These are phyloP conservation scores for Prunella strophiata DNA, from an alignment of 2,797 vertebrate species.

Conservation along the genomic window DNA sequence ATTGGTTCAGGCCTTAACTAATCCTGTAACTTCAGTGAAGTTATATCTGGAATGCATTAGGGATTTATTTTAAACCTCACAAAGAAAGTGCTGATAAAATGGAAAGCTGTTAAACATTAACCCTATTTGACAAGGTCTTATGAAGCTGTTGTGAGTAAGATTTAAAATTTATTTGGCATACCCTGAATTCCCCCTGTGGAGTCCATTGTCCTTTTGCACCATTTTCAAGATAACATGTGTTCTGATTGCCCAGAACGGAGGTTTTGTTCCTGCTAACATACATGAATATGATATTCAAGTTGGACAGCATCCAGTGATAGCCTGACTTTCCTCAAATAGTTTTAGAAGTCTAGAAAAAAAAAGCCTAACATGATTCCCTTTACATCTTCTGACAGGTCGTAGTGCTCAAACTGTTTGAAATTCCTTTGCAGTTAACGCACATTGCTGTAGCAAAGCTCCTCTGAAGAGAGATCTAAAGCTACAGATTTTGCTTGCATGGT, in stretches of 20 bases:
- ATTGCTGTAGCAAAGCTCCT: slow-evolving; percentile 6
- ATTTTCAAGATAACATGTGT: neutral
- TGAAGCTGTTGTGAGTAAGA: neutral
- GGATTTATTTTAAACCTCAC: slow-evolving; percentile 22
- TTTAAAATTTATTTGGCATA: neutral
- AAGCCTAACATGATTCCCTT: neutral
- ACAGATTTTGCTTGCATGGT: slow-evolving; percentile 54
- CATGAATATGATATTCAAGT: neutral
- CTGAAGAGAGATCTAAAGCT: slow-evolving; percentile 47
- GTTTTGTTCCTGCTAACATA: slow-evolving; percentile 9
- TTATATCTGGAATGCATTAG: neutral
- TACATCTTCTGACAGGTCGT: slow-evolving; percentile 36
- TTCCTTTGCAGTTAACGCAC: neutral
- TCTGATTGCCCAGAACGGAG: neutral
- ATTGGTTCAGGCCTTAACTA: neutral
- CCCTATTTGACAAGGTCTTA: slow-evolving; percentile 43
- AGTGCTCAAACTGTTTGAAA: slow-evolving; percentile 33
- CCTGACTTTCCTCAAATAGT: slow-evolving; percentile 27
- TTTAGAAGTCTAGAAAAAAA: slow-evolving; percentile 19
- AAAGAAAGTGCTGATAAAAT: neutral
- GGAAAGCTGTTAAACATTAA: slow-evolving; percentile 41
- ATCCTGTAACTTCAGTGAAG: neutral
- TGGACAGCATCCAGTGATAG: slow-evolving; percentile 25
- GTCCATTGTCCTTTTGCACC: slow-evolving; percentile 27
- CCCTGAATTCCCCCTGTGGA: slow-evolving; percentile 5